These are phyloP conservation scores for Sigmodon hispidus DNA, from an alignment of 2,113 vertebrate species.

Conservation along the genomic window DNA sequence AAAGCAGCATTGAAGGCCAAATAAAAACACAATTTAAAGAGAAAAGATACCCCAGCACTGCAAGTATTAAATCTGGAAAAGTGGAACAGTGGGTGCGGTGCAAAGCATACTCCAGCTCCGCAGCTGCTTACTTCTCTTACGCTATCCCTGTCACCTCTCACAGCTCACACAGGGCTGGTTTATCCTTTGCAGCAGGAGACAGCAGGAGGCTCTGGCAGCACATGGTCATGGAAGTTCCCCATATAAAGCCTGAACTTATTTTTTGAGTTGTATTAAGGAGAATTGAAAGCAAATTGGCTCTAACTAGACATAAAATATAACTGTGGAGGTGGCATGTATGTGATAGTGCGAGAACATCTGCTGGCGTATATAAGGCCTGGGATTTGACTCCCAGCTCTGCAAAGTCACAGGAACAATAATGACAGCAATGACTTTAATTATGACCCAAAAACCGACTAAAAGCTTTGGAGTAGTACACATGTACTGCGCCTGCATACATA, in stretches of 20 bases:
- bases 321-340: background rate
- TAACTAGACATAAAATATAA: background rate
- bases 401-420: background rate
- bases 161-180: background rate
- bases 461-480: background rate
- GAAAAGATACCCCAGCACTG: background rate
- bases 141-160: background rate
- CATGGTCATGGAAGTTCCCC: background rate
- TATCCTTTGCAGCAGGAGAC: accelerated
- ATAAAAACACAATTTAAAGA: background rate
- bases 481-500: accelerated
- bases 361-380: background rate
- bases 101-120: background rate
- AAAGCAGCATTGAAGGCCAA: background rate
- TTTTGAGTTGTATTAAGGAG: background rate
- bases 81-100: too few species aligned
- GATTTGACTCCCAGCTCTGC: background rate
- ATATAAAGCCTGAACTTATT: too few species aligned
- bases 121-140: too few species aligned
- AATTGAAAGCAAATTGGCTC: background rate
- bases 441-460: background rate
- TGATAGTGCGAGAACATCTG: background rate
- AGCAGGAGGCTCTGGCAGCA: background rate
- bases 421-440: background rate
- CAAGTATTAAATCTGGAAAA: background rate